Evolutionary conservation across 2,888 invertebrate genomes (phyloP).

Genomic region (Rhagonycha fulva): DNA sequence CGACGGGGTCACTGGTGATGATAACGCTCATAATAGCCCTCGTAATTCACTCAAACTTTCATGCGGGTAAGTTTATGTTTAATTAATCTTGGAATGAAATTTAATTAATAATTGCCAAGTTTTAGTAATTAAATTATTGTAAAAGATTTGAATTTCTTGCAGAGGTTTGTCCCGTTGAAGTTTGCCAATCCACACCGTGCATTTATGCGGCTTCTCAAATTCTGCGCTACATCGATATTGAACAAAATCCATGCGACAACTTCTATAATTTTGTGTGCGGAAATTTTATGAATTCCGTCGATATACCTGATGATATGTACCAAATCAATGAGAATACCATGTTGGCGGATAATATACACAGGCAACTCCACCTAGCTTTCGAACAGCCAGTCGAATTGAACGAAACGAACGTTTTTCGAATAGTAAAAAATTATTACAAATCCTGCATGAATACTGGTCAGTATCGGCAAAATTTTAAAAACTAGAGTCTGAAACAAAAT

Average conservation of each 20-base stretch:
- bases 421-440: conserved; percentile 54
- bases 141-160: not conserved
- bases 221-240: not conserved
- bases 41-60: not conserved
- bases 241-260: not conserved
- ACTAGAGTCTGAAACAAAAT: not conserved
- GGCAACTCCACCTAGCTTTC: conserved; percentile 34
- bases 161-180: not conserved
- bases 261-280: not conserved
- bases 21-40: not conserved
- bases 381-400: conserved; percentile 46
- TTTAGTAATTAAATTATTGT: not conserved
- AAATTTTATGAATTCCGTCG: not conserved
- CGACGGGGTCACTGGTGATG: not conserved
- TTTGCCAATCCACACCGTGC: not conserved
- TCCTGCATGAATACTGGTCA: conserved; percentile 53
- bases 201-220: not conserved
- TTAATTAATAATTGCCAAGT: not conserved
- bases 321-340: not conserved
- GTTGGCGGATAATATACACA: conserved; percentile 9
- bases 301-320: not conserved
- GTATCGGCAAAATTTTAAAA: not conserved
- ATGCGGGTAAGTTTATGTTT: not conserved
- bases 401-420: conserved; percentile 53
- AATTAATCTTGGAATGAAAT: not conserved